Evolutionary conservation across 1,140 invertebrate species (phyloP).

Genomic region (Polyergus mexicanus): DNA sequence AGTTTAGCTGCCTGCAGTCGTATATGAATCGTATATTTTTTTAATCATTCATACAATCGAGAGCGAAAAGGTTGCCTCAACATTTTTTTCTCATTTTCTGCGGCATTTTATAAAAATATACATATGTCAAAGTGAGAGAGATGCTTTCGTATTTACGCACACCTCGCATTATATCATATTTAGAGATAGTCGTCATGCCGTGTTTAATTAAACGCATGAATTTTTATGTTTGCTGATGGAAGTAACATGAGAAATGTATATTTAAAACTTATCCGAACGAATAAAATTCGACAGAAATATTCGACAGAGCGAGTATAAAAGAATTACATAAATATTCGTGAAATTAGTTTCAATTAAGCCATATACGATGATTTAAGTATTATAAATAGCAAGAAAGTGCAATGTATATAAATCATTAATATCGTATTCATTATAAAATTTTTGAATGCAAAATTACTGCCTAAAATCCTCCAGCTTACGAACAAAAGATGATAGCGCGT

Average conservation of each 20-base stretch:
- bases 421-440: neutral
- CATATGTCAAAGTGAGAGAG: neutral
- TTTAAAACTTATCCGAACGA: neutral
- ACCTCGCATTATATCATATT: neutral
- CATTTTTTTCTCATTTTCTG: neutral
- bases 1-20: neutral
- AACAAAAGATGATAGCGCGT: neutral
- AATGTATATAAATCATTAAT: constrained; percentile 14
- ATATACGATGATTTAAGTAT: constrained; percentile 26
- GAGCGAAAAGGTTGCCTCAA: neutral
- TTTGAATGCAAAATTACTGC: constrained; percentile 15
- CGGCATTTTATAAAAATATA: neutral
- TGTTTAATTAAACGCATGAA: constrained; percentile 24
- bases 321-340: neutral
- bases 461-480: neutral
- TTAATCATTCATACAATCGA: neutral
- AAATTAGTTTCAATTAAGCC: neutral
- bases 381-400: neutral
- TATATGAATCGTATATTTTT: neutral
- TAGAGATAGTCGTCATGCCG: neutral
- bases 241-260: neutral
- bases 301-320: neutral
- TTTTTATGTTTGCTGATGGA: neutral
- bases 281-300: neutral
- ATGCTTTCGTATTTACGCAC: constrained; percentile 6